phyloP scores from a whole-genome alignment of 2,113 vertebrate genomes.

The Emydocephalus ijimae region DNA sequence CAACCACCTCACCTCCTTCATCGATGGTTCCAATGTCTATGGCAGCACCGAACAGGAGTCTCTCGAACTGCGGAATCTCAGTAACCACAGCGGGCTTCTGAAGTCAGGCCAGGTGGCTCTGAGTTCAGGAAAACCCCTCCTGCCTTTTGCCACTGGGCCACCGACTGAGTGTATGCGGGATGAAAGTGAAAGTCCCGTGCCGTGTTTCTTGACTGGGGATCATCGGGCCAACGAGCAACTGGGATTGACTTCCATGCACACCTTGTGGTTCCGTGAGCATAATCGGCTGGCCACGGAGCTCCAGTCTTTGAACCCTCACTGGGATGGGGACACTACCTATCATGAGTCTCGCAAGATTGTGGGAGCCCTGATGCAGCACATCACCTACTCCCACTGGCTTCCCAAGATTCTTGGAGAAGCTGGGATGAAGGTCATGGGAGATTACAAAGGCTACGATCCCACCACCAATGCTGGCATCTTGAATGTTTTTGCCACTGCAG shows the following conservation, averaged over 20 bases:
- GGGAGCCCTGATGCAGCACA: constrained; percentile 73
- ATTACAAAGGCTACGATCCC: constrained; percentile 68
- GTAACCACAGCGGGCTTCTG: constrained; percentile 52
- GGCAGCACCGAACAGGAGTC: constrained; percentile 70
- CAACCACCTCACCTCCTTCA: constrained; percentile 70
- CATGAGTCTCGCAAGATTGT: constrained; percentile 69
- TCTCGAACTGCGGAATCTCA: constrained; percentile 54
- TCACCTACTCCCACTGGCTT: constrained; percentile 69
- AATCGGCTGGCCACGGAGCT: constrained; percentile 61
- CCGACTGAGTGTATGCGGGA: constrained; percentile 72
- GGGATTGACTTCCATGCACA: constrained; percentile 71
- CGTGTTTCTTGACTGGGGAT: constrained; percentile 68
- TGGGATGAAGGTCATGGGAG: constrained; percentile 70
- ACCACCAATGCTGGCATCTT: constrained; percentile 64
- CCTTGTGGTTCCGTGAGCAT: constrained; percentile 72
- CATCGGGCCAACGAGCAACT: constrained; percentile 72
- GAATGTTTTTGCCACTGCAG: constrained; percentile 70
- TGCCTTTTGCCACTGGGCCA: constrained; percentile 67
- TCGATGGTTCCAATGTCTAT: constrained; percentile 68
- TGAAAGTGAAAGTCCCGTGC: constrained; percentile 66
- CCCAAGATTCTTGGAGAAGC: constrained; percentile 70
- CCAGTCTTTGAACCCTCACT: constrained; percentile 64
- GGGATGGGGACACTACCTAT: constrained; percentile 70
- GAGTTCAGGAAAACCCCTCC: constrained; percentile 61
- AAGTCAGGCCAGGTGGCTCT: constrained; percentile 56